Conservation (phyloP, 2,888 invertebrate genomes). For the Metacarcinus magister region DNA sequence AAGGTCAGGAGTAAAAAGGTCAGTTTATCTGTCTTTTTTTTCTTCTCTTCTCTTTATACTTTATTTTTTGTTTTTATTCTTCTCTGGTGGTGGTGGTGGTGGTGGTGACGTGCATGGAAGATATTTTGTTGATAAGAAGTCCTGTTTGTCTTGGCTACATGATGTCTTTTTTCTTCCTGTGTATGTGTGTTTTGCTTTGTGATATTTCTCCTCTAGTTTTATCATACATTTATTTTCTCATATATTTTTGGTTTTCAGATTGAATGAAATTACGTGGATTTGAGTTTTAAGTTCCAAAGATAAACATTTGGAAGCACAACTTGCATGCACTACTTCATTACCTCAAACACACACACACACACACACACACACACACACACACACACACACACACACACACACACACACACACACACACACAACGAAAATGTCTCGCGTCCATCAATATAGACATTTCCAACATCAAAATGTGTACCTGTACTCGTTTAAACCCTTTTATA, state of each 20-base stretch:
- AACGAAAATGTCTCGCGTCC: background rate
- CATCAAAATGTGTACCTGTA: background rate
- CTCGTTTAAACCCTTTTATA: background rate
- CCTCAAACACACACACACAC: conserved; percentile 59
- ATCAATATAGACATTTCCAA: background rate
- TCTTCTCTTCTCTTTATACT: background rate
- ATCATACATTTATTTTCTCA: background rate
- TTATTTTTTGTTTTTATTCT: background rate
- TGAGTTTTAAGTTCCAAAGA: background rate
- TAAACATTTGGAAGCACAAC: background rate
- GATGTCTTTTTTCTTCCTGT: background rate
- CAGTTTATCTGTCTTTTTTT: background rate
- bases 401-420: conserved; percentile 43
- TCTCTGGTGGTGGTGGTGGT: background rate
- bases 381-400: conserved; percentile 62
- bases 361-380: conserved; percentile 53
- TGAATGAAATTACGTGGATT: background rate
- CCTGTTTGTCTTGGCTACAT: background rate
- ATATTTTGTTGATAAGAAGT: too few species aligned
- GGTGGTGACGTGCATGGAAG: too few species aligned
- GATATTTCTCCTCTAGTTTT: background rate
- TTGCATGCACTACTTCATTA: background rate
- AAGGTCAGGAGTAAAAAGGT: background rate
- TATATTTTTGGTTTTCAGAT: background rate
- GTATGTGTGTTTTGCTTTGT: conserved; percentile 18